phyloP scores from a whole-genome alignment of 2,113 vertebrate species.

The Oryzias melastigma region DNA sequence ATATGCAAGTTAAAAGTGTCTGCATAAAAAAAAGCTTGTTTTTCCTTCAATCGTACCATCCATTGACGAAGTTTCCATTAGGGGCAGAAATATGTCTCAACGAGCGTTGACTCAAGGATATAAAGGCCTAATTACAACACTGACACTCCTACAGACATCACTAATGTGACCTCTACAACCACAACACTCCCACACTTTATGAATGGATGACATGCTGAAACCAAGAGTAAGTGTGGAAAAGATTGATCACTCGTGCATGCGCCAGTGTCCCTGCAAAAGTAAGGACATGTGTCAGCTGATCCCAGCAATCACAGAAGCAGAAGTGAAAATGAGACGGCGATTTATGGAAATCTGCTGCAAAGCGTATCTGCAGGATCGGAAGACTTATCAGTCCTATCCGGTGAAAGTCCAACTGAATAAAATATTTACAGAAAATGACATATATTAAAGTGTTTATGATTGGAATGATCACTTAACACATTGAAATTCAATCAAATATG shows the following conservation, averaged over 20 bases:
- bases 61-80: constrained; percentile 2
- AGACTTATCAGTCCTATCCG: no score
- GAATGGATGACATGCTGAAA: constrained; percentile 20
- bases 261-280: not conserved
- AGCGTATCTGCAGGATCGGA: not conserved
- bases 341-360: not conserved
- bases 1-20: no score
- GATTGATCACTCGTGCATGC: not conserved
- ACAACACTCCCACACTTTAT: constrained; percentile 5
- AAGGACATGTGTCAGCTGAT: constrained; percentile 10
- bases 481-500: no score
- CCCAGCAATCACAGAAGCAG: constrained; percentile 29
- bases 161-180: not conserved
- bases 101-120: not conserved
- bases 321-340: constrained; percentile 32
- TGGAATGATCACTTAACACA: no score
- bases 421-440: no score
- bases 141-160: constrained; percentile 10
- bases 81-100: not conserved
- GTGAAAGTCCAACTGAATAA: no score
- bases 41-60: no score
- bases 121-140: not conserved
- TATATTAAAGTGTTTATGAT: no score
- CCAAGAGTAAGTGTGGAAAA: not conserved
- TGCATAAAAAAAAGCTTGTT: no score